Base-by-base conservation (phyloP, 1,140 invertebrate species). In the Drosophila parvula region DNA sequence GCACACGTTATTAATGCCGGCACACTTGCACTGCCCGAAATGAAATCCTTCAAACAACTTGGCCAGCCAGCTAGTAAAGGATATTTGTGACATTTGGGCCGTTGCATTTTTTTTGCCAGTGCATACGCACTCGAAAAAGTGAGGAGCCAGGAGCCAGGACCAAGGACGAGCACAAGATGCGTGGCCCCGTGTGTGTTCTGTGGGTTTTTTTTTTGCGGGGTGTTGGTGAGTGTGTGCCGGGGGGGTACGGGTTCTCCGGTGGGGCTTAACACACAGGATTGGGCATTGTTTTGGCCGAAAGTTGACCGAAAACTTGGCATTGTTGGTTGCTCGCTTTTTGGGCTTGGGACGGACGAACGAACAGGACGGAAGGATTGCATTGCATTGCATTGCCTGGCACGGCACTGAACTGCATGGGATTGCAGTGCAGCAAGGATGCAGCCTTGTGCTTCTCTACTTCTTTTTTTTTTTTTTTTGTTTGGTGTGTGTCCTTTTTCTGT, bases 241-340 rank as follows among this genome's bases (percentile, higher is more conserved):
- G 59, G 16, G 28, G 51, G 56, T 3, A 22, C 12, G 38, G 38
- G 69, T 27, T 44, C 51, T 55, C 40, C 30, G 51, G 16, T n/a
- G n/a, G 53, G 58, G 40, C 48, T 65, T 69, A 67, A 69, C 65
- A 69, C 65, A 69, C 65, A 69, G 74, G 56, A 69, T 51, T 78
- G 64, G 74, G 79, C 82, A 86, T 83, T 86, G 83, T 86, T 88
- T 86, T 88, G 85, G 84, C 85, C 79, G 84, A 88, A 88, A 88
- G 84, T 88, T 88, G 84, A 88, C 84, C 84, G 78, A 88, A 88
- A 88, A 89, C 84, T 88, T 88, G 84, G 84, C 84, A 88, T 88
- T 88, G 78, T 88, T 89, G 84, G 84, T 84, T 84, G 80, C 83
- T 89, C 76, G 84, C 74, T 83, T 79, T 88, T 76, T 64, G 78